Conservation (phyloP, 2,888 invertebrate genomes). For the Polydesmus complanatus region DNA sequence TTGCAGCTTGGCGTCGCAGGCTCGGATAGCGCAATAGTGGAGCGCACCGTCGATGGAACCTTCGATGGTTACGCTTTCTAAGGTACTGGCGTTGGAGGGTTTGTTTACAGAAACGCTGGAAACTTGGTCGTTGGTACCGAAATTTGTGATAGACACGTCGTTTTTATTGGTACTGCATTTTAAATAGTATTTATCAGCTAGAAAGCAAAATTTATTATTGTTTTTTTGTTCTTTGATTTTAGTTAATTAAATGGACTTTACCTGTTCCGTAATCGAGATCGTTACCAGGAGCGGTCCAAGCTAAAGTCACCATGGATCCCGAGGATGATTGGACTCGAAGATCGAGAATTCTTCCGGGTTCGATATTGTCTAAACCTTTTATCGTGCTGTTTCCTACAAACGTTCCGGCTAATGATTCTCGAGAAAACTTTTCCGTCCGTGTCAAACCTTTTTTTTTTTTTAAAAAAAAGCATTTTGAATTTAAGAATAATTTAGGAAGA, state of each 20-base stretch:
- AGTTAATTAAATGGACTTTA: too few species aligned
- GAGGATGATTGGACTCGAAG: not conserved
- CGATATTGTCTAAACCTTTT: not conserved
- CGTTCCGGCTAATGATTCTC: slow-evolving; percentile 34
- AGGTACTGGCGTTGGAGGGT: not conserved
- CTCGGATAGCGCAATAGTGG: slow-evolving; percentile 3
- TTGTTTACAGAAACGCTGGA: not conserved
- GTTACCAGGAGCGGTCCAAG: slow-evolving; percentile 16
- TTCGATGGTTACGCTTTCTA: not conserved
- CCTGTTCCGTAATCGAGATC: slow-evolving; percentile 16
- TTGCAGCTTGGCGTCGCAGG: not conserved
- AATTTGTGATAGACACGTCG: not conserved
- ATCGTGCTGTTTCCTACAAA: not conserved
- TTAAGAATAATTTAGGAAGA: not conserved
- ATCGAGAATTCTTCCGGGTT: slow-evolving; percentile 7
- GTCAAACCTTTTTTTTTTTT: slow-evolving; percentile 22
- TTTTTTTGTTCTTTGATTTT: too few species aligned
- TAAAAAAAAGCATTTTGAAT: not conserved
- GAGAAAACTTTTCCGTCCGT: slow-evolving; percentile 37
- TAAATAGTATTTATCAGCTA: not conserved
- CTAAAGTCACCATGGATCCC: not conserved
- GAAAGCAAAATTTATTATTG: too few species aligned
- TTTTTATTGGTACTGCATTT: not conserved
- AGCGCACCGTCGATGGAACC: not conserved
- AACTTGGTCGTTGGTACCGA: not conserved